A percentile compares a stretch with the other conserved stretches of the same genome.
Evolutionary conservation across 37 sponge, comb jelly and placozoan genomes (phyloP).

Genomic region (Halichondria panicea): DNA sequence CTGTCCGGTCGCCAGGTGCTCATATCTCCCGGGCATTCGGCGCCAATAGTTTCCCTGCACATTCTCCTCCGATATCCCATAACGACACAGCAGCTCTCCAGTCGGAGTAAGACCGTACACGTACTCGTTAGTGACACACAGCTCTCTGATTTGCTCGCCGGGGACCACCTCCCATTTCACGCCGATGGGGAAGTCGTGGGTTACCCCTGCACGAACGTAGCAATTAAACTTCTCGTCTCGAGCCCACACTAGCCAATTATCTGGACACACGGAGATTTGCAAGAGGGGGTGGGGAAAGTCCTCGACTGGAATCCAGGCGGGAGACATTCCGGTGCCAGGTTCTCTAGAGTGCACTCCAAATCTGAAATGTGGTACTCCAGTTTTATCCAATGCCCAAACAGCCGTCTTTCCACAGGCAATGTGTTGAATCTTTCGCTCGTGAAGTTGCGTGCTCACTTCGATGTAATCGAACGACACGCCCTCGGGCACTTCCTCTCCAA

Average conservation of each 20-base stretch:
- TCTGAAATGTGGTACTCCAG: slow-evolving; percentile 75
- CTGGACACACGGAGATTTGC: slow-evolving; percentile 62
- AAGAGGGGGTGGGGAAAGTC: slow-evolving; percentile 32
- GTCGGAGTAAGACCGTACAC: slow-evolving; percentile 69
- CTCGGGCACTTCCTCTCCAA: slow-evolving; percentile 42
- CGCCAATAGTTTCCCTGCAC: slow-evolving; percentile 85
- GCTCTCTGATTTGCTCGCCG: slow-evolving; percentile 46
- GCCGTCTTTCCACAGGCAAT: slow-evolving; percentile 60
- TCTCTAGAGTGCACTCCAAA: slow-evolving; percentile 71
- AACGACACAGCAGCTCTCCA: slow-evolving; percentile 68
- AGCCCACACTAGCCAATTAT: slow-evolving; percentile 86
- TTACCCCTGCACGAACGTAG: slow-evolving; percentile 78
- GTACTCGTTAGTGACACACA: slow-evolving; percentile 46
- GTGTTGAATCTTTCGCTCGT: slow-evolving; percentile 18
- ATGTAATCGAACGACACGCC: slow-evolving; percentile 79
- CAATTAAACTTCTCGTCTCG: slow-evolving; percentile 55
- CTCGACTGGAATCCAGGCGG: slow-evolving; percentile 81
- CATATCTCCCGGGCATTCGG: slow-evolving; percentile 69
- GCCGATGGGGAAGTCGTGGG: slow-evolving; percentile 81
- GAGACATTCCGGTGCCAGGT: slow-evolving; percentile 69
- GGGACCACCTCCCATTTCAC: slow-evolving; percentile 72
- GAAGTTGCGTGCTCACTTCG: slow-evolving; percentile 72
- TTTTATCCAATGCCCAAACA: slow-evolving; percentile 81
- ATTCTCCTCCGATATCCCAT: slow-evolving; percentile 69
- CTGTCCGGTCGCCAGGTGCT: slow-evolving; percentile 51